These are phyloP conservation scores for Yponomeuta plumbellus DNA, from an alignment of 2,888 invertebrate genomes.

Conservation along the genomic window DNA sequence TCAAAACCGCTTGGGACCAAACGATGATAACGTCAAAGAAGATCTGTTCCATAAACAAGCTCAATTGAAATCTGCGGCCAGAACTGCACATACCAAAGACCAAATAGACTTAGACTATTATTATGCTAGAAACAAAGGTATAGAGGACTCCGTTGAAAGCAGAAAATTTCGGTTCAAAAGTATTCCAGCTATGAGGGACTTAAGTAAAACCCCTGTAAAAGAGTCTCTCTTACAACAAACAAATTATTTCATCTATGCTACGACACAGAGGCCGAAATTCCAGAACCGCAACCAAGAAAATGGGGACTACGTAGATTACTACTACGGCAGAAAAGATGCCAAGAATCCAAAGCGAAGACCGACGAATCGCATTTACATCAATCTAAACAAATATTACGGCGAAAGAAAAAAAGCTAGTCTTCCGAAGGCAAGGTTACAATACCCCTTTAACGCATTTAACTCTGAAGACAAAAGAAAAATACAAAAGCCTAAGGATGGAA, in stretches of 20 bases:
- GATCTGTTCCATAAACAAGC: neutral
- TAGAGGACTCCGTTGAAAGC: neutral
- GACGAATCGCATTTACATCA: neutral
- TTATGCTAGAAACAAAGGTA: neutral
- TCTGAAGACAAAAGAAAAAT: no score
- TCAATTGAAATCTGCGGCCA: neutral
- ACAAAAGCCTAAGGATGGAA: neutral
- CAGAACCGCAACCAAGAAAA: neutral
- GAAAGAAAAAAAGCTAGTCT: neutral
- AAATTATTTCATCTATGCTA: neutral
- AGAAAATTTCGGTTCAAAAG: neutral
- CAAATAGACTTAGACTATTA: neutral
- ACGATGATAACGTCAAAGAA: neutral
- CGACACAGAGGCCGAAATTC: neutral
- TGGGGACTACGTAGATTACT: neutral
- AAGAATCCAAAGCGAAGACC: neutral
- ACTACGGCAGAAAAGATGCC: neutral
- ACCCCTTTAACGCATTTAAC: no score
- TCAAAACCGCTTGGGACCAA: slow-evolving; percentile 9
- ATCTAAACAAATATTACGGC: neutral
- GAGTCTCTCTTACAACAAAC: neutral
- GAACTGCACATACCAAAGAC: neutral
- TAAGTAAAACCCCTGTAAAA: neutral
- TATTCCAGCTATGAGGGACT: neutral
- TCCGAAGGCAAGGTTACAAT: neutral